Evolutionary conservation across 92 coral and sea anemone genomes (phyloP), one percentile per base, ranked within the genome.

Genomic region (Porites evermanni): DNA sequence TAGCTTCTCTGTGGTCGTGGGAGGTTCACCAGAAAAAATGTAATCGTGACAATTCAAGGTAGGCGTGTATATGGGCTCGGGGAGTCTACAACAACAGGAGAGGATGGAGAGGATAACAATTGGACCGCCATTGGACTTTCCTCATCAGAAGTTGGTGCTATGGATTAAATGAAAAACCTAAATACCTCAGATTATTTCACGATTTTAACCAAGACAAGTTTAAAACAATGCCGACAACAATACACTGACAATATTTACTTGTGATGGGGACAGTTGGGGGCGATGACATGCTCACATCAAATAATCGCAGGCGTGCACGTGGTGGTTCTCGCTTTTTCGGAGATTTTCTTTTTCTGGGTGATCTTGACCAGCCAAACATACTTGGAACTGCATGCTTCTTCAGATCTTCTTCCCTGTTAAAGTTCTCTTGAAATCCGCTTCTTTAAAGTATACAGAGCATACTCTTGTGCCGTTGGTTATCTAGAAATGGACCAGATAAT

Each of bases 391-490:
- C 86, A 50, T 82, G 86, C 79, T 82, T 82, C 86, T 82, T 10
- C 66, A 70, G 79, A 82, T 12, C 66, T 70, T 18, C 86, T 82
- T 70, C 70, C 86, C 79, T 82, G 79, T 82, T 71, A 82, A 73
- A 81, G 86, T 81, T 70, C 7, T 70, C 86, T 53, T 69, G 54
- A 82, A 70, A 52, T 82, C 69, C 21, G 86, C 79, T 71, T 56
- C 38, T 54, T 82, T 82, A 72, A 58, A 82, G 87, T 82, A 79
- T 82, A 72, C 79, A 72, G 87, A 82, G 60, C 87, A 82, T 58
- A 82, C 87, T 82, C 87, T 82, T 82, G 87, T 71, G 87, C 70
- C 29, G 16, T 59, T 70, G 38, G 87, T 84, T 84, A 84, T 74
- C 88, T 84, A 38, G 47, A 63, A 61, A 84, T 84, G 74, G 74